Conservation (phyloP, 2,888 invertebrate genomes). For the Ormyrus labotus region DNA sequence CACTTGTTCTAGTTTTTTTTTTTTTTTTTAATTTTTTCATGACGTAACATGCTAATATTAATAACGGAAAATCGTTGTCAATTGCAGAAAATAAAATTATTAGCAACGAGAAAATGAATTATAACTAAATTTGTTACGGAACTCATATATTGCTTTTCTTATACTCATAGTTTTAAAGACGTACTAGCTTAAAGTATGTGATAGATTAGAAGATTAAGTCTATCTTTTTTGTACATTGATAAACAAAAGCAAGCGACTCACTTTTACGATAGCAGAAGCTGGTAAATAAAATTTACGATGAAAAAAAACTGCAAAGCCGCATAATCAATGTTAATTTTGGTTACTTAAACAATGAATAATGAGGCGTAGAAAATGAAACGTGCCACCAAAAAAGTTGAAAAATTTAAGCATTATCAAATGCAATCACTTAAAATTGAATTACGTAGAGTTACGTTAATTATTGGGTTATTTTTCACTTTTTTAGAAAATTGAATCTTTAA, state of each 20-base stretch:
- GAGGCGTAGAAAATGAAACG: conserved; percentile 17
- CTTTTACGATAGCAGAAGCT: conserved; percentile 46
- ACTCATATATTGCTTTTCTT: conserved; percentile 7
- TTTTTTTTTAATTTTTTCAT: conserved; percentile 4
- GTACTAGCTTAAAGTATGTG: conserved; percentile 27
- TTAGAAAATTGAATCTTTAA: too few relatives aligned
- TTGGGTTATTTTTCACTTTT: too few relatives aligned
- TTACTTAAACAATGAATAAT: conserved; percentile 47
- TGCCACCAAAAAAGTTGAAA: conserved; percentile 6
- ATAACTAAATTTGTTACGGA: conserved; percentile 15
- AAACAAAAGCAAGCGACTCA: conserved; percentile 52
- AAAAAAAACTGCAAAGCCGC: conserved; percentile 44
- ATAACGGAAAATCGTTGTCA: conserved; percentile 12
- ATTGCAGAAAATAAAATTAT: conserved; percentile 6
- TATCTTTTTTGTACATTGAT: conserved; percentile 40
- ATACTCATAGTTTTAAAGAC: conserved; percentile 40
- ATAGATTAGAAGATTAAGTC: conserved; percentile 32
- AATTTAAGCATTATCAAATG: too few relatives aligned
- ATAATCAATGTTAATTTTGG: conserved; percentile 19
- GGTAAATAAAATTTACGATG: conserved; percentile 11
- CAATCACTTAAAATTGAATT: too few relatives aligned
- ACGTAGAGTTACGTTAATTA: too few relatives aligned
- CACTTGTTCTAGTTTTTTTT: conserved; percentile 9
- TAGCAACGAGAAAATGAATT: conserved; percentile 4
- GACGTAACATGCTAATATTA: conserved; percentile 16